Percentiles rank a stretch among this genome's conserved stretches.
phyloP scores from a whole-genome alignment of 2,888 invertebrate species.

The Muscina levida region DNA sequence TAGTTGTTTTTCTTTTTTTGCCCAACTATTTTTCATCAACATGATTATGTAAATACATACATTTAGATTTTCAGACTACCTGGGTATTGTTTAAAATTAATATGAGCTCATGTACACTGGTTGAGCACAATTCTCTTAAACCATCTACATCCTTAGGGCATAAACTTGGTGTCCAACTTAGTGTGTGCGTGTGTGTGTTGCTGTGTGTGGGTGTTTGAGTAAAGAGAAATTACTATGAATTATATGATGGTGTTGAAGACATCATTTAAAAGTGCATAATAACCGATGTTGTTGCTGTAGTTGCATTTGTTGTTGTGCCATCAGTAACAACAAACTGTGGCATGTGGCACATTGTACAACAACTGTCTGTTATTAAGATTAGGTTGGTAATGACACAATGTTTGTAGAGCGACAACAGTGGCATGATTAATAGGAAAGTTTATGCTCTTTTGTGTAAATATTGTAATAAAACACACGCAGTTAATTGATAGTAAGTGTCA shows the following conservation, averaged over 20 bases:
- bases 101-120: not conserved
- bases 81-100: conserved; percentile 7
- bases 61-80: conserved; percentile 6
- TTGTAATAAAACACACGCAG: conserved; percentile 1
- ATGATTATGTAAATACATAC: not conserved
- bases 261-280: conserved; percentile 29
- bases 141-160: not conserved
- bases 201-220: too few relatives aligned
- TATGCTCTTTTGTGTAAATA: conserved; percentile 33
- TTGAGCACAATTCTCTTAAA: too few relatives aligned
- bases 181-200: too few relatives aligned
- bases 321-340: not conserved
- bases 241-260: conserved; percentile 34
- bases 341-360: not conserved
- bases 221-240: conserved; percentile 16
- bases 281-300: not conserved
- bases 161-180: not conserved
- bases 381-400: conserved; percentile 35
- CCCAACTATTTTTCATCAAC: not conserved
- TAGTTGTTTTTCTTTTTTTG: not conserved
- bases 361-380: conserved; percentile 10
- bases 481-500: too few relatives aligned
- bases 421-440: conserved; percentile 35
- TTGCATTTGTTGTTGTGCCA: not conserved
- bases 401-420: conserved; percentile 9